A percentile compares a stretch with the other conserved stretches of the same genome.
Conservation (phyloP, 2,797 vertebrate genomes). For the Pteropus rufus region DNA sequence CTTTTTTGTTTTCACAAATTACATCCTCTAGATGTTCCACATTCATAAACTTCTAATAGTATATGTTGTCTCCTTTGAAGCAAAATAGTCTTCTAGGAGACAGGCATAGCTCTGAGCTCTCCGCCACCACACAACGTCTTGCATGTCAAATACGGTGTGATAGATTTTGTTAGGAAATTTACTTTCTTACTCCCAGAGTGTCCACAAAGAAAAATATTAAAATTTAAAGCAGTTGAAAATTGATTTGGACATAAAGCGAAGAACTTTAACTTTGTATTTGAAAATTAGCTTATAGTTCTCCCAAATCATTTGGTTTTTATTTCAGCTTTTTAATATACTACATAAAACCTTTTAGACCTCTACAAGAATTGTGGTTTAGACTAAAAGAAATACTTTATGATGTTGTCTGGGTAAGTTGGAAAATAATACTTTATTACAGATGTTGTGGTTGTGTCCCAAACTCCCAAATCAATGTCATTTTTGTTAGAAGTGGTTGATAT, state of each 20-base stretch:
- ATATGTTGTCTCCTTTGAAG: not conserved
- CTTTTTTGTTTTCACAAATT: not conserved
- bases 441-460: slow-evolving; percentile 48
- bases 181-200: slow-evolving; percentile 1
- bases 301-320: slow-evolving; percentile 66
- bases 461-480: slow-evolving; percentile 64
- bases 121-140: not conserved
- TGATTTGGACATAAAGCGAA: slow-evolving; percentile 55
- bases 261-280: slow-evolving; percentile 50
- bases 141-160: not conserved
- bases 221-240: slow-evolving; percentile 57
- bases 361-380: slow-evolving; percentile 55
- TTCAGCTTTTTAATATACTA: slow-evolving; percentile 54
- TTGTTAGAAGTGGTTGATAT: slow-evolving; percentile 61
- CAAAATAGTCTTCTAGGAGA: not conserved
- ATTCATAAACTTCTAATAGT: not conserved
- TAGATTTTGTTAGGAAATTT: not conserved
- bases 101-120: not conserved
- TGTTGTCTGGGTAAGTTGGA: slow-evolving; percentile 33
- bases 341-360: slow-evolving; percentile 51
- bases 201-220: slow-evolving; percentile 29
- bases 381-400: slow-evolving; percentile 50
- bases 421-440: slow-evolving; percentile 63
- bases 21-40: not conserved
- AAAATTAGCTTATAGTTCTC: slow-evolving; percentile 33